Conservation (phyloP, 2,888 invertebrate species). For the Acheta domesticus region DNA sequence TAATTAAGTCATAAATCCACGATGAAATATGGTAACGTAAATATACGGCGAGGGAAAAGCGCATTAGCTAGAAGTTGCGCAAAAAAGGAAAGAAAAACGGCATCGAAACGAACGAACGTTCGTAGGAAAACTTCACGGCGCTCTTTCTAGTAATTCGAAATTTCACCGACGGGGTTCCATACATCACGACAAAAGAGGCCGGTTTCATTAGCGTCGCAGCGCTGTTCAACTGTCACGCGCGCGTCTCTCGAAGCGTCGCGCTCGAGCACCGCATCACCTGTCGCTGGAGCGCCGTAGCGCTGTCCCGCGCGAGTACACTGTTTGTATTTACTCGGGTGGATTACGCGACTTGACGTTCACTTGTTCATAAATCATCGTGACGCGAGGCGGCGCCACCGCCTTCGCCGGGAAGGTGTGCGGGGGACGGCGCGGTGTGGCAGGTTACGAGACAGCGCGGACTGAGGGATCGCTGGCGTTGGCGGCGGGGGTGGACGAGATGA, state of each 20-base stretch:
- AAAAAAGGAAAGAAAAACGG: no score
- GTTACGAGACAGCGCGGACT: no score
- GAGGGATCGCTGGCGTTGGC: no score
- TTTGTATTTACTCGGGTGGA: constrained; percentile 4
- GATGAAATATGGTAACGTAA: no score
- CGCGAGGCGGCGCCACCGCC: neutral
- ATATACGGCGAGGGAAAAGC: no score
- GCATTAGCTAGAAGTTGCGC: no score
- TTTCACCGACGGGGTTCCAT: neutral
- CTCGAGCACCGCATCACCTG: neutral
- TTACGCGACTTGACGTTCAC: neutral
- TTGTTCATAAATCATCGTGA: constrained; percentile 1
- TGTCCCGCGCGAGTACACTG: neutral
- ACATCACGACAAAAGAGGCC: neutral
- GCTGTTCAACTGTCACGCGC: neutral
- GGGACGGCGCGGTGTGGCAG: no score
- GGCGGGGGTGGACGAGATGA: no score
- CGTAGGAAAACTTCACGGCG: neutral
- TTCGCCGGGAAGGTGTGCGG: neutral
- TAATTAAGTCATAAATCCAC: no score
- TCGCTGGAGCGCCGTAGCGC: neutral
- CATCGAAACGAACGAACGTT: no score
- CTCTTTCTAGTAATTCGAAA: neutral
- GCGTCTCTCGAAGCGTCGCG: neutral
- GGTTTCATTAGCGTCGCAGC: neutral